Percentiles rank a stretch among this genome's conserved stretches.
Evolutionary conservation across 2,797 vertebrate genomes (phyloP).

Genomic region (Gobio occitaniae): DNA sequence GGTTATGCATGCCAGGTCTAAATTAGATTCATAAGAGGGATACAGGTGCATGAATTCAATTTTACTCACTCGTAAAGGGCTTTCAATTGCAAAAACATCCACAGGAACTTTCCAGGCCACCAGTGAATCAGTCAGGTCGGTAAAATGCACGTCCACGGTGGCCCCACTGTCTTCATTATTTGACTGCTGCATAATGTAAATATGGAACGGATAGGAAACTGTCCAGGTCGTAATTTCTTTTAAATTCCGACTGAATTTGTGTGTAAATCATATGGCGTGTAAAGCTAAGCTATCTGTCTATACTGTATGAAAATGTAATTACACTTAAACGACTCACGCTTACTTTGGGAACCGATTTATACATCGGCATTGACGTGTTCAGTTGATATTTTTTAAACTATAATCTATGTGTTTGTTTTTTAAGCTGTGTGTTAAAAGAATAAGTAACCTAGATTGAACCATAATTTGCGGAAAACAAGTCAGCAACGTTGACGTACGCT

Average conservation of each 20-base stretch:
- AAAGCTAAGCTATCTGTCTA: neutral
- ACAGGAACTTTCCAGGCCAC: slow-evolving; percentile 78
- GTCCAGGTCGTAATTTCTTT: neutral
- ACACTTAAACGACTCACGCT: neutral
- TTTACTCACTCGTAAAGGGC: slow-evolving; percentile 70
- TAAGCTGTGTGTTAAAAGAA: neutral
- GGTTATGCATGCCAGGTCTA: neutral
- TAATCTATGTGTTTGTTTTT: neutral
- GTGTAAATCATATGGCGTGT: neutral
- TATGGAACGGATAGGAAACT: neutral
- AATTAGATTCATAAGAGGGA: neutral
- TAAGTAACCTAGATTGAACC: neutral
- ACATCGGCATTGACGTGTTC: neutral
- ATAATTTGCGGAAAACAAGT: neutral
- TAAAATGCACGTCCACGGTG: slow-evolving; percentile 78
- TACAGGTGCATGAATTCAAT: neutral
- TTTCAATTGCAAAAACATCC: slow-evolving; percentile 71
- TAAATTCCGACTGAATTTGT: neutral
- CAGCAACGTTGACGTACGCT: neutral
- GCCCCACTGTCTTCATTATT: slow-evolving; percentile 63
- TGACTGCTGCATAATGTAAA: slow-evolving; percentile 67
- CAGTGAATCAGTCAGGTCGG: slow-evolving; percentile 74
- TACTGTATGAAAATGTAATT: neutral
- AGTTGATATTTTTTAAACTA: neutral
- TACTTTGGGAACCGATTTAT: neutral